A percentile compares a stretch with the other conserved stretches of the same genome.
phyloP scores from a whole-genome alignment of 2,113 vertebrate genomes.

The Pedetes capensis region DNA sequence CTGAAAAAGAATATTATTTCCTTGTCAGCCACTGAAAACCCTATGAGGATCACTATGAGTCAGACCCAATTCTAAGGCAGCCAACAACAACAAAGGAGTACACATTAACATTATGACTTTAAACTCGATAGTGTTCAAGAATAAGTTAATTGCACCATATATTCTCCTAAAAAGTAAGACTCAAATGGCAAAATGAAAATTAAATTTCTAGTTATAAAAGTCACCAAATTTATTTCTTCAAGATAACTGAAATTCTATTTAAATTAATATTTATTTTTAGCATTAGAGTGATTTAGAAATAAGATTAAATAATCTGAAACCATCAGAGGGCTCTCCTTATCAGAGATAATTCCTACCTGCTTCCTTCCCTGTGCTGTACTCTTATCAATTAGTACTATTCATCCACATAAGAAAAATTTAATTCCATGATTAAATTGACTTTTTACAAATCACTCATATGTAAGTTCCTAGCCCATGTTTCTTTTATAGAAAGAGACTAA shows the following conservation, averaged over 20 bases:
- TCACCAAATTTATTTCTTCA: background rate
- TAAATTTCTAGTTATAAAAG: background rate
- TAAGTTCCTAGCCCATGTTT: background rate
- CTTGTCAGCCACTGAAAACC: too few species aligned
- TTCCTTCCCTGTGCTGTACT: background rate
- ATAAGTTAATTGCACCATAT: background rate
- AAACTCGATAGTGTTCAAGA: background rate
- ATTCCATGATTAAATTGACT: background rate
- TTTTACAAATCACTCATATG: background rate
- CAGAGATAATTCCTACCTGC: background rate
- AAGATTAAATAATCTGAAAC: slow-evolving; percentile 3
- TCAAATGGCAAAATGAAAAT: background rate
- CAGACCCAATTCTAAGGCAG: too few species aligned
- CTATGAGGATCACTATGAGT: too few species aligned
- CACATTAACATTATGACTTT: background rate
- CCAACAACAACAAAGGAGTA: too few species aligned
- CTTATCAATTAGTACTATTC: slow-evolving; percentile 16
- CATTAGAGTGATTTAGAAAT: background rate
- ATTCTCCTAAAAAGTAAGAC: background rate
- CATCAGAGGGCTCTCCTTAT: background rate
- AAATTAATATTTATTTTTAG: background rate
- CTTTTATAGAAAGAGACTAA: background rate
- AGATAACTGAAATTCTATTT: background rate
- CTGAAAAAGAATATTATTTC: background rate
- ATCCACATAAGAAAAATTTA: background rate